Conservation (phyloP, 2,888 invertebrate genomes). For the Sarcophaga rosellei region DNA sequence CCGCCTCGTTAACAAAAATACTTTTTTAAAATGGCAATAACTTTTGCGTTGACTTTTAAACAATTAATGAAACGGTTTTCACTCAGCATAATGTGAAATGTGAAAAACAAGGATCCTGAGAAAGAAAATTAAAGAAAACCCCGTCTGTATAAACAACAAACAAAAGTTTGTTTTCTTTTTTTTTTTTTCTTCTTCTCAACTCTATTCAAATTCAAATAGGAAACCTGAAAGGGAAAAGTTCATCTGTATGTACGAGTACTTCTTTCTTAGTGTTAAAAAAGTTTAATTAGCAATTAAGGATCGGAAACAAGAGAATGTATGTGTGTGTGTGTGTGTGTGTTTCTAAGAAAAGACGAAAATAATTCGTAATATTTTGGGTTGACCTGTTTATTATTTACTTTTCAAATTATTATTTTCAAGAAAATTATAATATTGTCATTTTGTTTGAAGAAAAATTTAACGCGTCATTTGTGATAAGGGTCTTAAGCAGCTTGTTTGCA, state of each 20-base stretch:
- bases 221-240: background rate
- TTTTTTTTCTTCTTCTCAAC: background rate
- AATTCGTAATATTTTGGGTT: background rate
- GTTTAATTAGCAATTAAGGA: constrained; percentile 26
- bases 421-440: too few species aligned
- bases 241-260: background rate
- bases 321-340: background rate
- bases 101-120: background rate
- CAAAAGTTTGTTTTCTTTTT: background rate
- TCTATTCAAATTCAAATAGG: background rate
- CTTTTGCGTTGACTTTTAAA: constrained; percentile 33
- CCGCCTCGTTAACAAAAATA: constrained; percentile 25
- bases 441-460: too few species aligned
- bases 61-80: constrained; percentile 36
- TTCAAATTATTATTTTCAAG: too few species aligned
- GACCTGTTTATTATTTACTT: background rate
- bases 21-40: background rate
- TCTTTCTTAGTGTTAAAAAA: background rate
- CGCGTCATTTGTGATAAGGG: too few species aligned
- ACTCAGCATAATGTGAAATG: background rate
- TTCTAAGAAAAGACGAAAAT: background rate
- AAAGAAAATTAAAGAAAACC: constrained; percentile 7
- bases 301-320: background rate
- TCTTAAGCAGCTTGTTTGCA: too few species aligned
- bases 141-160: constrained; percentile 10